A percentile compares a stretch with the other conserved stretches of the same genome.
Conservation (phyloP, 2,113 vertebrate species). For the Periophthalmodon schlosseri region DNA sequence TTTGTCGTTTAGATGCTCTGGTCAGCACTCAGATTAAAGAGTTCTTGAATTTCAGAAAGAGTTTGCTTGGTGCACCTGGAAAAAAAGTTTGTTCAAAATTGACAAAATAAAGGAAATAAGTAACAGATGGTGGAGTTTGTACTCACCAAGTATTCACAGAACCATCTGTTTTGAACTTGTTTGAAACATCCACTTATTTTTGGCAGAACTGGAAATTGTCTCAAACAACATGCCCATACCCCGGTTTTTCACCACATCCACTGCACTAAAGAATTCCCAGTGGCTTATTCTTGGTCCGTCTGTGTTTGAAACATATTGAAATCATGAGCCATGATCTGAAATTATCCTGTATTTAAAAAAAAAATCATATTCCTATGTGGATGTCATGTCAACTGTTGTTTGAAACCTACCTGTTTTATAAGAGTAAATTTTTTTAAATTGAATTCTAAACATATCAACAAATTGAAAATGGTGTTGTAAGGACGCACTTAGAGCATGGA, state of each 20-base stretch:
- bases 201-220: not conserved
- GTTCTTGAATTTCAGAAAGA: not conserved
- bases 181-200: not conserved
- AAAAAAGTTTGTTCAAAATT: not conserved
- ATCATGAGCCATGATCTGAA: no score
- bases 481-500: no score
- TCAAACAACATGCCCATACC: not conserved
- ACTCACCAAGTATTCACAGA: not conserved
- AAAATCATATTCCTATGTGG: no score
- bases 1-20: no score
- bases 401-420: no score
- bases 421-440: no score
- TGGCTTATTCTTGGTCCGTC: not conserved
- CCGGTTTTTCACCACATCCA: not conserved
- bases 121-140: not conserved
- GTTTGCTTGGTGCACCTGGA: not conserved
- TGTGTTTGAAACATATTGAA: constrained; percentile 4
- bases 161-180: not conserved
- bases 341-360: no score
- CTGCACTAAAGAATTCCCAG: not conserved
- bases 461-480: no score
- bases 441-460: no score
- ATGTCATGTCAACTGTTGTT: no score
- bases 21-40: no score
- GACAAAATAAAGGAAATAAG: not conserved